phyloP scores from a whole-genome alignment of 1,140 invertebrate species.

The Agrypnia vestita region DNA sequence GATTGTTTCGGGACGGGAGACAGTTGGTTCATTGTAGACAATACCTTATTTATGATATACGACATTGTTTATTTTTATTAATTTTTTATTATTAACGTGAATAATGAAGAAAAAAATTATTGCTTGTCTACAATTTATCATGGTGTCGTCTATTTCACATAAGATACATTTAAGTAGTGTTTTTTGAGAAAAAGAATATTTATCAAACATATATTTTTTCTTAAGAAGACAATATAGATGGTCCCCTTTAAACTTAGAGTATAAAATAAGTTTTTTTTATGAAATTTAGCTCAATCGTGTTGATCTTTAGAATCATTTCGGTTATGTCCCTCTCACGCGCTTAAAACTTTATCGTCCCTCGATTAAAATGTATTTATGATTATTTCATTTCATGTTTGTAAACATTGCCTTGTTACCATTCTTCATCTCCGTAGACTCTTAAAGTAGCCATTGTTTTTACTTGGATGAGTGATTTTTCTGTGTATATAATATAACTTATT shows the following conservation, averaged over 20 bases:
- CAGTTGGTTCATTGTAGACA: background rate
- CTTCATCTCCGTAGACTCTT: background rate
- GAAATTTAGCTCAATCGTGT: conserved; percentile 23
- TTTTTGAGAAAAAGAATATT: no score
- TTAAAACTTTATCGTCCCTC: no score
- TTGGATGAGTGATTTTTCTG: background rate
- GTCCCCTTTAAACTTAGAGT: background rate
- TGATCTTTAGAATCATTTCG: no score
- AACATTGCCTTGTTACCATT: background rate
- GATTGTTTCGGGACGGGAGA: conserved; percentile 4
- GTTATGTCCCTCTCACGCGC: no score
- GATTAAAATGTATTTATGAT: no score
- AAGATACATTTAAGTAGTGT: no score
- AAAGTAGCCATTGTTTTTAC: background rate
- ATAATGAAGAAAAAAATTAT: no score
- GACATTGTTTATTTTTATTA: background rate
- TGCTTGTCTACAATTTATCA: no score
- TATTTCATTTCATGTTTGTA: background rate
- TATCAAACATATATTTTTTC: no score
- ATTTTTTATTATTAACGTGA: background rate
- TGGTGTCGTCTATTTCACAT: no score
- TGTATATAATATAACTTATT: conserved; percentile 23
- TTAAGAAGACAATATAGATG: background rate
- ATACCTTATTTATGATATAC: no score
- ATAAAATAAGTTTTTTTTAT: conserved; percentile 15